These are phyloP conservation scores for Spisula solida DNA, from an alignment of 2,888 invertebrate species.

Conservation along the genomic window DNA sequence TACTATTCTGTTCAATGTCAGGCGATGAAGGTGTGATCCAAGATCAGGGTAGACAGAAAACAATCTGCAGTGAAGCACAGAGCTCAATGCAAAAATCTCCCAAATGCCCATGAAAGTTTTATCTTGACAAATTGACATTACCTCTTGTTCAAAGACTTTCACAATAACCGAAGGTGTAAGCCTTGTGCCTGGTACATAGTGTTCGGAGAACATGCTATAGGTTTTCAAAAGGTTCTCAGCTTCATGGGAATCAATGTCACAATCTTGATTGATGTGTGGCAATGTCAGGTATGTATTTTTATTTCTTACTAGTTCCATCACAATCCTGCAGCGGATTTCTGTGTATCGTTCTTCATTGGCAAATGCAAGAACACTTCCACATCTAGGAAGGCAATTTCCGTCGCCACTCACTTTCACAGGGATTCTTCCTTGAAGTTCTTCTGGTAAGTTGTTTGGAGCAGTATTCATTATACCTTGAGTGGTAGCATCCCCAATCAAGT, in stretches of 20 bases:
- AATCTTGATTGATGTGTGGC: not conserved
- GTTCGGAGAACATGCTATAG: slow-evolving; percentile 43
- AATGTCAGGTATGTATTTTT: slow-evolving; percentile 39
- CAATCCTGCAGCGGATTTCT: slow-evolving; percentile 54
- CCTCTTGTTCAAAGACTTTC: slow-evolving; percentile 56
- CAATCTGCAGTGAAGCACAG: slow-evolving; percentile 33
- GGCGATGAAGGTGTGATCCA: slow-evolving; percentile 27
- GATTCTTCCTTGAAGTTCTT: not conserved
- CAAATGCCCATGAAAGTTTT: slow-evolving; percentile 64
- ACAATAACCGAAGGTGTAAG: not conserved
- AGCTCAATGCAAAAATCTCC: slow-evolving; percentile 59
- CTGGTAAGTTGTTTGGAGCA: too few species aligned
- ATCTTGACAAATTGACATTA: slow-evolving; percentile 27
- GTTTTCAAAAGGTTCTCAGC: slow-evolving; percentile 24
- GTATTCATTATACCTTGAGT: not conserved
- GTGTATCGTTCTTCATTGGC: slow-evolving; percentile 49
- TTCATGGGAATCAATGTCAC: not conserved
- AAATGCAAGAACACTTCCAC: slow-evolving; percentile 41
- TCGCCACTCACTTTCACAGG: slow-evolving; percentile 27
- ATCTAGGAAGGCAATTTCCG: slow-evolving; percentile 55
- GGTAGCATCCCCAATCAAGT: not conserved
- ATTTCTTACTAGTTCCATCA: slow-evolving; percentile 42
- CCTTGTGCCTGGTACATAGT: slow-evolving; percentile 7
- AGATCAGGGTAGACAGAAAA: slow-evolving; percentile 60
- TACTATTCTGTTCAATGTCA: slow-evolving; percentile 44